phyloP scores from a whole-genome alignment of 2,888 invertebrate genomes.

The Cepaea hortensis region DNA sequence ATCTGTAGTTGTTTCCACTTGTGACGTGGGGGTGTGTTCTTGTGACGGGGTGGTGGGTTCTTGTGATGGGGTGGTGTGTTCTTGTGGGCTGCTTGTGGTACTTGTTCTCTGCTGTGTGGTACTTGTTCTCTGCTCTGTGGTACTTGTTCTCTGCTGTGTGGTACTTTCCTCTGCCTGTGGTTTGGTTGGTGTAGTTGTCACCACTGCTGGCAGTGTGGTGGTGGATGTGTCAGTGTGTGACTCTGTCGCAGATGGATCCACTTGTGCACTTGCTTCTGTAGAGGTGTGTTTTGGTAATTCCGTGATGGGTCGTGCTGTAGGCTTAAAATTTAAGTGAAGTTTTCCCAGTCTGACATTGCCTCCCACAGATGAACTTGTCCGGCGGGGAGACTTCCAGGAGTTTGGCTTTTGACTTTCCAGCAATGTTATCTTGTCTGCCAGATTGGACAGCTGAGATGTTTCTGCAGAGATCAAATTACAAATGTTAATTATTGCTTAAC shows the following conservation, averaged over 20 bases:
- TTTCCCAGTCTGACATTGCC: not conserved
- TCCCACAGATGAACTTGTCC: not conserved
- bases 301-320: not conserved
- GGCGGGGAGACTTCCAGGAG: constrained; percentile 15
- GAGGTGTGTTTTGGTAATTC: not conserved
- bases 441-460: not conserved
- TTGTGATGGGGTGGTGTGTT: not conserved
- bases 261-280: not conserved
- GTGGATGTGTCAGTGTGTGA: not conserved
- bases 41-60: not conserved
- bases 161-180: not conserved
- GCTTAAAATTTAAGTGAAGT: not conserved
- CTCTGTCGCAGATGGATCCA: not conserved
- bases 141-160: not conserved
- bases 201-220: not conserved
- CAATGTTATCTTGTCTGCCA: constrained; percentile 8
- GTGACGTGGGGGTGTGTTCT: not conserved
- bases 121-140: not conserved
- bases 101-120: not conserved
- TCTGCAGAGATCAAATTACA: not conserved
- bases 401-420: constrained; percentile 18
- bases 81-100: no score
- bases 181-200: not conserved
- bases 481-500: no score
- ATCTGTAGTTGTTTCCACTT: not conserved